phyloP scores from a whole-genome alignment of 2,113 vertebrate species.

The Ceratotherium simum region DNA sequence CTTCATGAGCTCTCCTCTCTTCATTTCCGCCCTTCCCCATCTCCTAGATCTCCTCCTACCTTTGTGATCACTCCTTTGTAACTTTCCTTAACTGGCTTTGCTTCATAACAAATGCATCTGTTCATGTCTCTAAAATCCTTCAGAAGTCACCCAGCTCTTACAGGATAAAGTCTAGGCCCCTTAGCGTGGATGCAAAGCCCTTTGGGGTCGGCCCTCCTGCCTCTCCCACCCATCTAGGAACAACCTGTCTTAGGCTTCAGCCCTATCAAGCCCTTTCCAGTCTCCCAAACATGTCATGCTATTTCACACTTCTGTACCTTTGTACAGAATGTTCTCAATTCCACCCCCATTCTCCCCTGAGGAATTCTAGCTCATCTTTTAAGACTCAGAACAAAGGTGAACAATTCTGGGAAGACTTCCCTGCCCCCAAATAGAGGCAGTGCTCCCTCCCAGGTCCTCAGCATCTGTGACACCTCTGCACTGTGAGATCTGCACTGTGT shows the following conservation, averaged over 20 bases:
- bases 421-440: neutral
- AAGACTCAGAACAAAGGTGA: conserved; percentile 36
- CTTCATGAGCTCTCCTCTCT: neutral
- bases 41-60: neutral
- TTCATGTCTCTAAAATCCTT: neutral
- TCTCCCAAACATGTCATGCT: conserved; percentile 19
- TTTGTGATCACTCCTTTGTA: neutral
- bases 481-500: neutral
- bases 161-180: neutral
- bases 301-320: conserved; percentile 50
- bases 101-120: neutral
- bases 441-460: neutral
- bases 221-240: neutral
- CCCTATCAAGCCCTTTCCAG: neutral
- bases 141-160: neutral
- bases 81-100: neutral
- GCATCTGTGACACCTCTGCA: neutral
- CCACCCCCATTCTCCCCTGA: neutral
- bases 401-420: neutral
- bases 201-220: neutral
- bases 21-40: neutral
- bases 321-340: conserved; percentile 13
- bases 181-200: neutral
- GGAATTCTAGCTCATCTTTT: conserved; percentile 50
- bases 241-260: neutral